phyloP scores from a whole-genome alignment of 2,113 vertebrate genomes.

The Lanius ludovicianus region DNA sequence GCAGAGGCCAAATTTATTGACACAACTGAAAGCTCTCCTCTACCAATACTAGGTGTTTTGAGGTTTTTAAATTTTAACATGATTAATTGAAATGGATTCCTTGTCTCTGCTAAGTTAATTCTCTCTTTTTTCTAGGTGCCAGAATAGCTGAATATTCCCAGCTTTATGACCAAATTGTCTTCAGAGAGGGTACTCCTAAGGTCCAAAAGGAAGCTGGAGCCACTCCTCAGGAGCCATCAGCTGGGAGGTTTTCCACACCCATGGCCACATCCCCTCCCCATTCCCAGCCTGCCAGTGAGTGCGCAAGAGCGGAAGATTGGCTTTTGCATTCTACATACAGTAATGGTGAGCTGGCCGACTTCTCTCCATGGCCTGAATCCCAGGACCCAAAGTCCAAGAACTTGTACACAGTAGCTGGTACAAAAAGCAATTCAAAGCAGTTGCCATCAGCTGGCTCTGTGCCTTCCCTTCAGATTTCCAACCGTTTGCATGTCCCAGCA shows the following conservation, averaged over 20 bases:
- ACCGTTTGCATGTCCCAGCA: constrained; percentile 52
- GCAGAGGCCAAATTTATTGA: not conserved
- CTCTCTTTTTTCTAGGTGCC: constrained; percentile 80
- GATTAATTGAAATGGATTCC: not conserved
- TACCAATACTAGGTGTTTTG: fast-evolving
- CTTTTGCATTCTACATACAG: constrained; percentile 88
- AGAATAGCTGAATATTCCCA: constrained; percentile 98
- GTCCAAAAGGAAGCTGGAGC: constrained; percentile 65
- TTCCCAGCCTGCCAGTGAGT: constrained; percentile 44
- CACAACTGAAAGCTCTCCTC: not conserved
- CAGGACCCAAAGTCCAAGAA: constrained; percentile 67
- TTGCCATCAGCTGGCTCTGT: constrained; percentile 79
- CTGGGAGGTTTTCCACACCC: constrained; percentile 65
- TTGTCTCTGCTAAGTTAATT: not conserved
- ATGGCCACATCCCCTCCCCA: constrained; percentile 48
- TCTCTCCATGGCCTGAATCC: constrained; percentile 72
- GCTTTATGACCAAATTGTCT: constrained; percentile 94
- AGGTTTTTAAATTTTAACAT: not conserved
- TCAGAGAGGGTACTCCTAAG: constrained; percentile 78
- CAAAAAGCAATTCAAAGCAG: constrained; percentile 67
- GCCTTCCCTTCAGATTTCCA: constrained; percentile 81
- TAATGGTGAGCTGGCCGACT: constrained; percentile 87
- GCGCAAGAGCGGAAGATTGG: constrained; percentile 83
- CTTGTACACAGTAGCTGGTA: not conserved
- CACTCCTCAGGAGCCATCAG: constrained; percentile 53